These are phyloP conservation scores for Blastobasis adustella DNA, from an alignment of 2,888 invertebrate species.

Conservation along the genomic window DNA sequence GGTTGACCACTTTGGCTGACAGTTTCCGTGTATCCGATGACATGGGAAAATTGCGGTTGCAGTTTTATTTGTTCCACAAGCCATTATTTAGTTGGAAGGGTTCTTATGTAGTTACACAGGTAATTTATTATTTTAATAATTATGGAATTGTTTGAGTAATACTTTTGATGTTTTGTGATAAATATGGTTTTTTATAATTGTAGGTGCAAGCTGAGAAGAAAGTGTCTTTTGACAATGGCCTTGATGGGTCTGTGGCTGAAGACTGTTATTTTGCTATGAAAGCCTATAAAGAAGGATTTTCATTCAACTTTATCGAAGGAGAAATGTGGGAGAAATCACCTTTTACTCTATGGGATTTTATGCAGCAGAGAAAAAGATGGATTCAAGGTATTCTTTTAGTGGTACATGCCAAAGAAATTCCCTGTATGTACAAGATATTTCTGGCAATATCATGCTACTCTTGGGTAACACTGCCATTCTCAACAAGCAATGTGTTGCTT, in stretches of 20 bases:
- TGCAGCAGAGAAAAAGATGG: conserved; percentile 98
- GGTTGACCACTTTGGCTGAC: conserved; percentile 96
- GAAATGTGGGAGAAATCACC: conserved; percentile 99
- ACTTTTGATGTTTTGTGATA: too few species aligned
- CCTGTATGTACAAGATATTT: conserved; percentile 84
- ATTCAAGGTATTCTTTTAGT: conserved; percentile 93
- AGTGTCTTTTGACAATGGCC: conserved; percentile 96
- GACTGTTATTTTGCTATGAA: conserved; percentile 98
- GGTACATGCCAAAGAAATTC: conserved; percentile 90
- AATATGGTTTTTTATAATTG: conserved; percentile 25
- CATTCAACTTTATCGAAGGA: conserved; percentile 96
- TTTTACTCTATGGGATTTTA: conserved; percentile 94
- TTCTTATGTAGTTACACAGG: conserved; percentile 97
- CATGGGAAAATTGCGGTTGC: conserved; percentile 95
- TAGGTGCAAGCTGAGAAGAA: conserved; percentile 91
- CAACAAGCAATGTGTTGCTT: conserved; percentile 90
- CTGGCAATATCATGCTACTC: conserved; percentile 93
- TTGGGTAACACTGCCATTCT: conserved; percentile 96
- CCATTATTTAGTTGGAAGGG: conserved; percentile 99
- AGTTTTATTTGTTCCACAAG: conserved; percentile 94
- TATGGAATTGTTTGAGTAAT: background rate
- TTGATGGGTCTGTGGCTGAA: conserved; percentile 98
- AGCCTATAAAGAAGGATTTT: conserved; percentile 91
- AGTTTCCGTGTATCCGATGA: conserved; percentile 97
- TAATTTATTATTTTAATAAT: conserved; percentile 37